Evolutionary conservation across 2,113 vertebrate genomes (phyloP), one percentile per base, ranked within the genome.

Genomic region (Paralichthys olivaceus): DNA sequence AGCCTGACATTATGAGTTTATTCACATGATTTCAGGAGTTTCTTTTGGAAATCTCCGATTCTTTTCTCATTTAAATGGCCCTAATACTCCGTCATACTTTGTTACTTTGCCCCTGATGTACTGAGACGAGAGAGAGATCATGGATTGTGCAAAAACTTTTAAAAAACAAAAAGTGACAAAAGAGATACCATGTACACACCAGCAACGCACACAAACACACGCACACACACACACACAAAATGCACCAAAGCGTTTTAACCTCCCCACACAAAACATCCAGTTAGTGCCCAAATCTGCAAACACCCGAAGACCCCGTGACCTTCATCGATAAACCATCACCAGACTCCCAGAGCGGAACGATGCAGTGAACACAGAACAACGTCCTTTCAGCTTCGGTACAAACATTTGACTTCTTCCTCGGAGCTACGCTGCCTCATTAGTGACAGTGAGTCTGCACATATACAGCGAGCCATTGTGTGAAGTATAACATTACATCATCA

Each of bases 281-380:
- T 89, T 87, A 91, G 90, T 84, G n/a, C 81, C 89, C 84, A 80
- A 77, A 85, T 57, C 53, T 71, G 45, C 47, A 72, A 78, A 80
- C 69, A 84, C 81, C 80, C 62, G 65, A 22, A 79, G 47, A 83
- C 72, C 81, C 61, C 37, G 61, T 71, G 68, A 87, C 69, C 54
- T 60, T 66, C 59, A 57, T n/a, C 55, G 75, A 72, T 61, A 75
- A 86, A 84, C 90, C 85, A 29, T 84, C 89, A 92, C 90, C 92
- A 53, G 64, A 80, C 72, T 77, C 73, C 79, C 84, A 76, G 25
- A 82, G 72, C 26, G 65, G 73, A 87, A 51, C 7, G 75, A n/a
- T 77, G 28, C 79, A 62, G 47, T 58, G 40, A 77, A 74, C 49
- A 32, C 28, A 68, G 37, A 32, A 72, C 59, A 68, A 70, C 26